Evolutionary conservation across 1,140 invertebrate genomes (phyloP).

Genomic region (Heliconius congener): DNA sequence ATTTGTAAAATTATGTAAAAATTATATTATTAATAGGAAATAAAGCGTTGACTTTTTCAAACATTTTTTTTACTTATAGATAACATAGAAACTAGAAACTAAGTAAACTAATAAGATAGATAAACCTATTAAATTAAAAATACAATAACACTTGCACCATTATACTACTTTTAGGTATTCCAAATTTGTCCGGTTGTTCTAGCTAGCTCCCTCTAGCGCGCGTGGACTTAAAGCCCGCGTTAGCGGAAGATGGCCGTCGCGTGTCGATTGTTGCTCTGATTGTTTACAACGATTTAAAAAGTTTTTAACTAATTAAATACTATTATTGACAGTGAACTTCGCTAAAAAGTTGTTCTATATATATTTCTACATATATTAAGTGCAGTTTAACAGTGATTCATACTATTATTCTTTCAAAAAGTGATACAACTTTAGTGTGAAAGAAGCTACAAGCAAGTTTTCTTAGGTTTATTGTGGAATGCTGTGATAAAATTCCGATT

Average conservation of each 20-base stretch:
- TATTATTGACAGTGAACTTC: conserved; percentile 49
- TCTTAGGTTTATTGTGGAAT: conserved; percentile 69
- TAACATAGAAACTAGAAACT: neutral
- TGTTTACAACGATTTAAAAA: conserved; percentile 71
- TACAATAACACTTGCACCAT: neutral
- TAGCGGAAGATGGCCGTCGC: conserved; percentile 78
- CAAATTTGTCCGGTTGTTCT: neutral
- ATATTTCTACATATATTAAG: conserved; percentile 39
- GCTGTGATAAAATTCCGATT: conserved; percentile 70
- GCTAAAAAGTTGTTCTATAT: conserved; percentile 45
- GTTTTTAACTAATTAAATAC: conserved; percentile 62
- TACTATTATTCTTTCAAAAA: conserved; percentile 69
- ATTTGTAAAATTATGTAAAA: neutral
- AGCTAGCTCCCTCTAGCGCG: conserved; percentile 58
- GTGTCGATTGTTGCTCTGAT: conserved; percentile 71
- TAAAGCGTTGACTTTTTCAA: neutral
- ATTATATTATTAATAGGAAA: neutral
- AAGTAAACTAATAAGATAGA: neutral
- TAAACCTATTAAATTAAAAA: conserved; percentile 3
- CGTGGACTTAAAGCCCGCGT: conserved; percentile 63
- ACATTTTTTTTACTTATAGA: neutral
- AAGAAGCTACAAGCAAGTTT: conserved; percentile 75
- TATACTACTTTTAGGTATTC: neutral
- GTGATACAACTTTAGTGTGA: conserved; percentile 65
- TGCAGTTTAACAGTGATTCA: conserved; percentile 50